phyloP scores from a whole-genome alignment of 1,140 invertebrate species.

The Microplitis demolitor region DNA sequence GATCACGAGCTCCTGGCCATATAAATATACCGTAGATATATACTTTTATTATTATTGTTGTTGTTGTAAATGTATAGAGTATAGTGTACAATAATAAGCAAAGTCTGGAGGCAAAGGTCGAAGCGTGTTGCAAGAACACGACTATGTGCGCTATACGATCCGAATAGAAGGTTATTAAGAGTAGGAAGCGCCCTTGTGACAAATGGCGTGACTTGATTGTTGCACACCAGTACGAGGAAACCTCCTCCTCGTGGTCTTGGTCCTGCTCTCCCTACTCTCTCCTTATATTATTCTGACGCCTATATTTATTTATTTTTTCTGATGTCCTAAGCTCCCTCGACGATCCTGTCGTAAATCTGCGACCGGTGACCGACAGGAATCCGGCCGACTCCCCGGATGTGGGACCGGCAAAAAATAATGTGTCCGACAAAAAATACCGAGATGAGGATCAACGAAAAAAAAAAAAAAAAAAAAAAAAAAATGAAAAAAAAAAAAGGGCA shows the following conservation, averaged over 20 bases:
- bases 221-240: conserved; percentile 19
- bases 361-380: conserved; percentile 43
- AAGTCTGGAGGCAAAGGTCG: not conserved
- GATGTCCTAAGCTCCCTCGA: conserved; percentile 25
- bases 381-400: conserved; percentile 32
- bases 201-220: conserved; percentile 53
- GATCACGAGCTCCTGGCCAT: conserved; percentile 39
- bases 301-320: no score
- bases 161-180: conserved; percentile 46
- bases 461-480: conserved; percentile 1
- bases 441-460: conserved; percentile 10
- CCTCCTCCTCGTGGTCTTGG: conserved; percentile 26
- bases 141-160: conserved; percentile 13
- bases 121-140: conserved; percentile 33
- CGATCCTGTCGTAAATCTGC: conserved; percentile 48
- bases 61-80: not conserved
- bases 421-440: not conserved
- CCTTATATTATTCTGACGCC: not conserved
- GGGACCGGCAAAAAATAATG: conserved; percentile 17
- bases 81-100: not conserved
- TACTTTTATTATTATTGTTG: conserved; percentile 5
- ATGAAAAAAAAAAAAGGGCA: not conserved
- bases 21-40: conserved; percentile 41
- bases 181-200: conserved; percentile 52
- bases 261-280: not conserved